Evolutionary conservation across 2,888 invertebrate species (phyloP).

Genomic region (Stramonita haemastoma): DNA sequence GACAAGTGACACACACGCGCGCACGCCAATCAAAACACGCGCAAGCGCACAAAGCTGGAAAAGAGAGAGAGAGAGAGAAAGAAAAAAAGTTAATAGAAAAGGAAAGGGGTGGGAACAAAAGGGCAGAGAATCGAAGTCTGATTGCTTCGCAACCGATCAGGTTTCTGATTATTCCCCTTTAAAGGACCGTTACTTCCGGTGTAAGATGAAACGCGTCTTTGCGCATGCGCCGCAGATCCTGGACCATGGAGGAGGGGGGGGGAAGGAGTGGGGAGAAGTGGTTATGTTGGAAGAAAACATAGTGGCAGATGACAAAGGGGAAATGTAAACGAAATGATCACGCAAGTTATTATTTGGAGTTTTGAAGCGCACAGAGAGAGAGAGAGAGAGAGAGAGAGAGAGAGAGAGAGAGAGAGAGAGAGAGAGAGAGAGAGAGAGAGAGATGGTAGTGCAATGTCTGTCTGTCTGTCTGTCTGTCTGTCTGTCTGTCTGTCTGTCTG

Average conservation of each 20-base stretch:
- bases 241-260: neutral
- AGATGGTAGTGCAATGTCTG: neutral
- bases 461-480: too few species aligned
- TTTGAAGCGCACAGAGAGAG: neutral
- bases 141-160: conserved; percentile 21
- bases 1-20: too few species aligned
- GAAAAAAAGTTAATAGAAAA: conserved; percentile 9
- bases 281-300: conserved; percentile 15
- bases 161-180: conserved; percentile 20
- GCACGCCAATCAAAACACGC: too few species aligned
- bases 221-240: conserved; percentile 4
- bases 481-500: too few species aligned
- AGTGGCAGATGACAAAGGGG: neutral
- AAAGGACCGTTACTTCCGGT: conserved; percentile 23
- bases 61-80: too few species aligned
- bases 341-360: neutral
- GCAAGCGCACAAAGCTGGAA: too few species aligned
- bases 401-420: neutral
- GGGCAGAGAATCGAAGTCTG: conserved; percentile 14
- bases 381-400: neutral
- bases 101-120: neutral
- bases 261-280: neutral
- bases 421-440: neutral
- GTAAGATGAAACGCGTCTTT: conserved; percentile 2
- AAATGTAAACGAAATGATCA: neutral